Conservation (phyloP, 2,113 vertebrate genomes). For the Henicopernis longicauda region DNA sequence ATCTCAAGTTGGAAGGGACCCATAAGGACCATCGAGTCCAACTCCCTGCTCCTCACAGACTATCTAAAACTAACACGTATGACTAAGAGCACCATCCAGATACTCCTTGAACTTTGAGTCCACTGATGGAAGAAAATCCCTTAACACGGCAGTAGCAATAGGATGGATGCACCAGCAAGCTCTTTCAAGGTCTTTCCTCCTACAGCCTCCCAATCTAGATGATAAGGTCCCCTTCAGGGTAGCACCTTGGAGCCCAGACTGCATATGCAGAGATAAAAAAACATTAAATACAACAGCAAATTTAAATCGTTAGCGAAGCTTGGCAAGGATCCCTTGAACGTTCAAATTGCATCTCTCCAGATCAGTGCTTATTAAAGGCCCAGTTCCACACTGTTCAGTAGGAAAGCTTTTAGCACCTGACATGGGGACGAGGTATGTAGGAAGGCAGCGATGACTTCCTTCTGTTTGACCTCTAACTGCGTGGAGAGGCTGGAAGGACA, state of each 20-base stretch:
- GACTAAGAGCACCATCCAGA: background rate
- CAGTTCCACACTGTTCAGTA: background rate
- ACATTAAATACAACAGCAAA: background rate
- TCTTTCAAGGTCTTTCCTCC: background rate
- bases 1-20: background rate
- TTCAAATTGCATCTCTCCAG: background rate
- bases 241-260: background rate
- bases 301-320: background rate
- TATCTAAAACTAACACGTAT: background rate
- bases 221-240: background rate
- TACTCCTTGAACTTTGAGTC: background rate
- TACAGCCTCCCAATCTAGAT: background rate
- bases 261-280: background rate
- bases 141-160: background rate
- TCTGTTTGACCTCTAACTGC: background rate
- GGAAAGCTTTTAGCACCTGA: background rate
- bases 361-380: background rate
- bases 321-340: background rate
- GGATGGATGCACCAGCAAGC: background rate
- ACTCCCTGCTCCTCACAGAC: background rate
- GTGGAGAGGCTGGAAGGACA: background rate
- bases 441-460: background rate
- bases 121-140: background rate
- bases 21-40: background rate
- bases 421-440: background rate